These are phyloP conservation scores for Chloebia gouldiae DNA, from an alignment of 2,113 vertebrate species.

Conservation along the genomic window DNA sequence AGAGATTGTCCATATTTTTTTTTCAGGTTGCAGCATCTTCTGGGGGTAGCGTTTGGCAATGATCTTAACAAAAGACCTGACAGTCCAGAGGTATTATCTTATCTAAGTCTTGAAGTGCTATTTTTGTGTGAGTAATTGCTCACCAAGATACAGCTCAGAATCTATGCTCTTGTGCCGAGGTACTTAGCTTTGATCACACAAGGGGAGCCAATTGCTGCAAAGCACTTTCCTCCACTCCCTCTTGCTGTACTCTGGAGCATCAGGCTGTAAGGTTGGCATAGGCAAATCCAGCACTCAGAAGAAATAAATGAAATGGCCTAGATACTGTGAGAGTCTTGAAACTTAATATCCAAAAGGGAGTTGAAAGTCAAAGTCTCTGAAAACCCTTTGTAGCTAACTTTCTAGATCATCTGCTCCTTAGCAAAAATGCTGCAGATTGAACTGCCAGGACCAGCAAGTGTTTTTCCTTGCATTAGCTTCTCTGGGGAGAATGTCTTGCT, in stretches of 20 bases:
- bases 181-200: neutral
- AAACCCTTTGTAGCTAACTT: neutral
- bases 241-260: neutral
- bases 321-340: neutral
- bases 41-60: neutral
- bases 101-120: neutral
- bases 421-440: constrained; percentile 16
- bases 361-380: neutral
- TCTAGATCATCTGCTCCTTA: neutral
- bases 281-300: neutral
- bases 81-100: neutral
- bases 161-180: neutral
- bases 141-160: neutral
- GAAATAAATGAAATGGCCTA: neutral
- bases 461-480: constrained; percentile 15
- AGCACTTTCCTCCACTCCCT: neutral
- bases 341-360: neutral
- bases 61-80: neutral
- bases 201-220: neutral
- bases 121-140: neutral
- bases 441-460: neutral
- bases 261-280: neutral
- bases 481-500: neutral
- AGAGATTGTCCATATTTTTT: neutral
- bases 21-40: neutral